Evolutionary conservation across 2,888 invertebrate genomes (phyloP).

Genomic region (Opisthograptis luteolata): DNA sequence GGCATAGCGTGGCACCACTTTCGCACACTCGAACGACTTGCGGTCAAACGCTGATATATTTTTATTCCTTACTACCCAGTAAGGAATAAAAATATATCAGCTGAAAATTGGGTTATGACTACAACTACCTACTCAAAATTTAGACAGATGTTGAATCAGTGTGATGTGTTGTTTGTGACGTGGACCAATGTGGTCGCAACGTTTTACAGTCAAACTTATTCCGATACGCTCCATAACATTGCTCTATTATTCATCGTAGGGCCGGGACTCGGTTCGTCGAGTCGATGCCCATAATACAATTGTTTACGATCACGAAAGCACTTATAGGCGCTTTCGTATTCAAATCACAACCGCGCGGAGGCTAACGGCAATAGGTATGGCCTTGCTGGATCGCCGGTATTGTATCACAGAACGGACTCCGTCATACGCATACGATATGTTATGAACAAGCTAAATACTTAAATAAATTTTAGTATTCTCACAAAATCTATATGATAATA

Average conservation of each 20-base stretch:
- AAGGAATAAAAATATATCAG: too few species aligned
- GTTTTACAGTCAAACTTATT: background rate
- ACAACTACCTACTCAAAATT: too few species aligned
- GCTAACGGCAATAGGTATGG: slow-evolving; percentile 58
- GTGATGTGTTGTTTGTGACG: background rate
- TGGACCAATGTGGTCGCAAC: background rate
- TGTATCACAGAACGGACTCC: background rate
- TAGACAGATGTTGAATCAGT: too few species aligned
- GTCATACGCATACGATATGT: background rate
- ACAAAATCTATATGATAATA: too few species aligned
- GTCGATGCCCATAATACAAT: slow-evolving; percentile 35
- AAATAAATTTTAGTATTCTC: too few species aligned
- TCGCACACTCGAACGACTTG: too few species aligned
- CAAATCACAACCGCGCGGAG: slow-evolving; percentile 70
- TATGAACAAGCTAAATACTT: too few species aligned
- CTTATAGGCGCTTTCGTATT: slow-evolving; percentile 68
- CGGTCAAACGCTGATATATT: too few species aligned
- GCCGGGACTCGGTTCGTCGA: too few species aligned
- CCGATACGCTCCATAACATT: background rate
- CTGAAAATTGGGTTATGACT: too few species aligned
- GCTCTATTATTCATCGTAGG: slow-evolving; percentile 13
- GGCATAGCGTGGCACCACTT: too few species aligned
- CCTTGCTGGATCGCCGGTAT: slow-evolving; percentile 30
- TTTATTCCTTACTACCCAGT: too few species aligned
- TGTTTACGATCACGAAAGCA: slow-evolving; percentile 64